Conservation (phyloP, 2,797 vertebrate species). For the Acridotheres tristis region DNA sequence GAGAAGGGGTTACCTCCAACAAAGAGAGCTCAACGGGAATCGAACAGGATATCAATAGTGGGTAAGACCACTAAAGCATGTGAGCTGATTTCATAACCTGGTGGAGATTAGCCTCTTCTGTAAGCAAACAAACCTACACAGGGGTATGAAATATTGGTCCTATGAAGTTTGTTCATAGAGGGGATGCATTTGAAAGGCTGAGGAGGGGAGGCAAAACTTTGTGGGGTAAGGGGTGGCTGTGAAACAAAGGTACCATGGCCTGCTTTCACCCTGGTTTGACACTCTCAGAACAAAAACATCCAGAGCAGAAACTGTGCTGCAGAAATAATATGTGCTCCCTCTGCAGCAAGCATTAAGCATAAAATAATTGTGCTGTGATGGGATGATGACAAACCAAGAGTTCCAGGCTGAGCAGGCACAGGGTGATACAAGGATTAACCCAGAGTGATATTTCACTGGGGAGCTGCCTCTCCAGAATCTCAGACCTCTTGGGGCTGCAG, state of each 20-base stretch:
- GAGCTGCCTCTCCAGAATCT: not conserved
- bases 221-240: not conserved
- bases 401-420: not conserved
- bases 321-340: rapidly evolving
- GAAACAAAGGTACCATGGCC: not conserved
- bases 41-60: not conserved
- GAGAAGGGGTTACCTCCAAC: conserved; percentile 28
- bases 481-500: not conserved
- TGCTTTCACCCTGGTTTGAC: not conserved
- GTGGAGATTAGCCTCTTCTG: not conserved
- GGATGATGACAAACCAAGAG: not conserved
- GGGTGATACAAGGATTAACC: not conserved
- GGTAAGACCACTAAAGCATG: conserved; percentile 21
- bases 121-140: not conserved
- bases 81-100: conserved; percentile 54
- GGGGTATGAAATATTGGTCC: not conserved
- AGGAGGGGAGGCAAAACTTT: not conserved
- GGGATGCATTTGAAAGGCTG: not conserved
- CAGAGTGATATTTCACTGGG: rapidly evolving
- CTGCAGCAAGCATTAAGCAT: not conserved
- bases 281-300: not conserved
- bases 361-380: not conserved
- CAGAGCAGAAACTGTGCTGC: not conserved
- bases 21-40: not conserved
- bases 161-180: not conserved